These are phyloP conservation scores for Bambusicola thoracicus DNA, from an alignment of 2,113 vertebrate genomes.

Conservation along the genomic window DNA sequence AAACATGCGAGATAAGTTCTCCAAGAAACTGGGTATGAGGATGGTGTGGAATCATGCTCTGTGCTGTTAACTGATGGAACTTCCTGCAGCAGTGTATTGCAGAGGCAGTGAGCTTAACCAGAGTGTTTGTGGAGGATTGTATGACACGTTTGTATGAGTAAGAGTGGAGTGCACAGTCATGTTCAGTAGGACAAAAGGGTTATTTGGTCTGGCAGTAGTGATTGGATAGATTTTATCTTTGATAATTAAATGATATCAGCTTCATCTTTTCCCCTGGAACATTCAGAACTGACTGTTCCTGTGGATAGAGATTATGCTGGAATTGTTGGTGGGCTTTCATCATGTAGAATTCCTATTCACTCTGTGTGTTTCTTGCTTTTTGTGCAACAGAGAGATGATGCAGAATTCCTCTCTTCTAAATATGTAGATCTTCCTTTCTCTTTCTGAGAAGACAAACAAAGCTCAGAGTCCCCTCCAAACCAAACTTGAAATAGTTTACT, in stretches of 20 bases:
- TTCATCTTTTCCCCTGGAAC: conserved; percentile 26
- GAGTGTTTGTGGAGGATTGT: not conserved
- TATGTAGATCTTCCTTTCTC: not conserved
- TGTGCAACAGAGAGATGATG: not conserved
- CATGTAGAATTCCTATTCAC: not conserved
- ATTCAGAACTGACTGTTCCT: conserved; percentile 21
- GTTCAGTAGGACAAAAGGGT: conserved; percentile 21
- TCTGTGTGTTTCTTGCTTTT: not conserved
- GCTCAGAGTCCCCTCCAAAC: not conserved
- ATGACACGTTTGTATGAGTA: conserved; percentile 18
- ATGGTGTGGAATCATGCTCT: not conserved
- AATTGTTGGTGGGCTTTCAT: not conserved
- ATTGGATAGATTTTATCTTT: conserved; percentile 38
- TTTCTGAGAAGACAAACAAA: not conserved
- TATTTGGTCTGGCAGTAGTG: conserved; percentile 14
- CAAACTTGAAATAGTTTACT: not conserved
- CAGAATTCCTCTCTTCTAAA: conserved; percentile 1
- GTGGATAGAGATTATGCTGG: conserved; percentile 7
- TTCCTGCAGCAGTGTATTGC: not conserved
- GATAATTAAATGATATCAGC: conserved; percentile 7
- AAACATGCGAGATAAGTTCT: conserved; percentile 83
- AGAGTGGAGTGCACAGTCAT: not conserved
- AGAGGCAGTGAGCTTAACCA: not conserved
- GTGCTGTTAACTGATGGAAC: not conserved
- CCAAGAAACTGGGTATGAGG: conserved; percentile 88